These are phyloP conservation scores for Calameuta filiformis DNA, from an alignment of 2,888 invertebrate genomes.

Conservation along the genomic window DNA sequence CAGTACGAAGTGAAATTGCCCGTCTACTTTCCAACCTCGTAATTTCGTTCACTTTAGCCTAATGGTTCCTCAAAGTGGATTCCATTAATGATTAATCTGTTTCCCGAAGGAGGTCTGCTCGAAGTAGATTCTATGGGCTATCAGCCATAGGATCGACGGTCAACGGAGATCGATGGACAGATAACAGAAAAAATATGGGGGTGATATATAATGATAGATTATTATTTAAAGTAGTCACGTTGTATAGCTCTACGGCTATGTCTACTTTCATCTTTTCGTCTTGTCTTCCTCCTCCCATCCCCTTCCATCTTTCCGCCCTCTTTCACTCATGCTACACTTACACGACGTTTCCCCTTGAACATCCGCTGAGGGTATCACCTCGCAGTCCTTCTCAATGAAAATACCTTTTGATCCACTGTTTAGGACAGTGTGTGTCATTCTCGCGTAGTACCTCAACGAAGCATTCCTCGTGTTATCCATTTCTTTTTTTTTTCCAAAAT, in stretches of 20 bases:
- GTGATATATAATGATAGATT: constrained; percentile 21
- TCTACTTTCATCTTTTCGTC: constrained; percentile 1
- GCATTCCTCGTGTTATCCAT: neutral
- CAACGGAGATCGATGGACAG: constrained; percentile 9
- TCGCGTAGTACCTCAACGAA: neutral
- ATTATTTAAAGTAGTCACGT: constrained; percentile 20
- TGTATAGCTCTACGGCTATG: neutral
- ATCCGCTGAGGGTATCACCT: neutral
- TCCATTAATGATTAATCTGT: constrained; percentile 18
- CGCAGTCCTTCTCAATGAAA: neutral
- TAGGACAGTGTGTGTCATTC: neutral
- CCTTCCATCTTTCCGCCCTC: constrained; percentile 3
- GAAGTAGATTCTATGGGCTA: neutral
- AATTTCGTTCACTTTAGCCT: constrained; percentile 11
- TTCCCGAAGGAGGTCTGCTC: constrained; percentile 1
- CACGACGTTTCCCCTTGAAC: neutral
- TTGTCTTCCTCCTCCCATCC: constrained; percentile 4
- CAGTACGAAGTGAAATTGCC: neutral
- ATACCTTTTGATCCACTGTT: neutral
- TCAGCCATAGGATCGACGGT: constrained; percentile 4
- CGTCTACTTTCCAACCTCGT: neutral
- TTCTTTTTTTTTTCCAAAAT: neutral
- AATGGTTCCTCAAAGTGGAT: constrained; percentile 4
- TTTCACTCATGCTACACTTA: neutral
- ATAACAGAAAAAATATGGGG: constrained; percentile 5